These are phyloP conservation scores for Pelosia muscerda DNA, from an alignment of 2,888 invertebrate species.

Conservation along the genomic window DNA sequence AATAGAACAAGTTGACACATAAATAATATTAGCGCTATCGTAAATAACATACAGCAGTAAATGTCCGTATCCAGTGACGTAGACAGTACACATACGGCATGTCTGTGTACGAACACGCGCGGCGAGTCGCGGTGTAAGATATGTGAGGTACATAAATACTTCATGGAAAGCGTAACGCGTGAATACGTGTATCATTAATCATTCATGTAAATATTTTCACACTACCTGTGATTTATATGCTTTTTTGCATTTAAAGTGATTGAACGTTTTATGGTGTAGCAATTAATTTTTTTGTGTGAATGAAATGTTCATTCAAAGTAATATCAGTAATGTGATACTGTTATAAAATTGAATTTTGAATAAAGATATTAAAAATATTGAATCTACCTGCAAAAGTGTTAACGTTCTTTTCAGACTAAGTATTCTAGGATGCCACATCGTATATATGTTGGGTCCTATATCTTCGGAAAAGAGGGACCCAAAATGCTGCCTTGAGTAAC, in stretches of 20 bases:
- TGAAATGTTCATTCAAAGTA: neutral
- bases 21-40: constrained; percentile 79
- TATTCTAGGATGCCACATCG: too few species aligned
- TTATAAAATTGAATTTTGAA: neutral
- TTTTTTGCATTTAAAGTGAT: constrained; percentile 8
- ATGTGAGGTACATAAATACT: neutral
- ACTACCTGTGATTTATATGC: neutral
- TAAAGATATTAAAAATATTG: neutral
- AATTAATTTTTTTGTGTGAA: neutral
- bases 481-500: neutral
- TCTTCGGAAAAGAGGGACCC: neutral
- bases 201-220: constrained; percentile 17
- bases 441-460: neutral
- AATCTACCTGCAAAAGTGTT: neutral
- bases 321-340: neutral
- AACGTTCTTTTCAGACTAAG: too few species aligned
- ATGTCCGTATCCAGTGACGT: constrained; percentile 38
- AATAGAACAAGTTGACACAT: constrained; percentile 84
- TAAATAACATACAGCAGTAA: constrained; percentile 64
- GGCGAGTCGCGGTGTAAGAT: neutral
- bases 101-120: neutral
- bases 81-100: constrained; percentile 6
- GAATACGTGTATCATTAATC: neutral
- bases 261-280: constrained; percentile 8
- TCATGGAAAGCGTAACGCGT: neutral